These are phyloP conservation scores for Drosophila macrospina DNA, from an alignment of 2,888 invertebrate species.

Conservation along the genomic window DNA sequence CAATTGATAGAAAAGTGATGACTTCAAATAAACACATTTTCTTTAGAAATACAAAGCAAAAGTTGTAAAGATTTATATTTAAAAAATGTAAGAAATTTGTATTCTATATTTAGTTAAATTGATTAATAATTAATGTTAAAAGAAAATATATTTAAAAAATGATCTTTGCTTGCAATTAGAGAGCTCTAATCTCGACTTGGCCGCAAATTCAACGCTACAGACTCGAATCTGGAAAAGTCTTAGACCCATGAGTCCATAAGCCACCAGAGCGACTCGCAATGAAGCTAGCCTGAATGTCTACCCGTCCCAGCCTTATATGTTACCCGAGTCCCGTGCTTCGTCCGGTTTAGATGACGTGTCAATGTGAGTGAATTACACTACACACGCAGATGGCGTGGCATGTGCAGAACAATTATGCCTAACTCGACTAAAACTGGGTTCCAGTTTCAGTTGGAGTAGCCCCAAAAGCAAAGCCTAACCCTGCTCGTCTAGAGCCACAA, in stretches of 20 bases:
- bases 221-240: too few relatives aligned
- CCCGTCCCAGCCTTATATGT: not conserved
- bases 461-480: slow-evolving; percentile 10
- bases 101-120: too few relatives aligned
- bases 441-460: slow-evolving; percentile 3
- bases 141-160: too few relatives aligned
- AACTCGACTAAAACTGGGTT: slow-evolving; percentile 1
- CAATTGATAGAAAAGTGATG: too few relatives aligned
- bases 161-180: too few relatives aligned
- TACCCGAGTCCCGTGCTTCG: not conserved
- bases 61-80: too few relatives aligned
- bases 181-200: not conserved
- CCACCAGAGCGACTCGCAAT: not conserved
- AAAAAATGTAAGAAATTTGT: too few relatives aligned
- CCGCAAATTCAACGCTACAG: not conserved
- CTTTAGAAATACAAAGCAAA: too few relatives aligned
- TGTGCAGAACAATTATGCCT: slow-evolving; percentile 40
- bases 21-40: too few relatives aligned
- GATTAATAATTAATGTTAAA: too few relatives aligned
- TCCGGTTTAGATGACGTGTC: slow-evolving; percentile 49
- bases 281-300: not conserved
- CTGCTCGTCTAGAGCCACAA: slow-evolving; percentile 14
- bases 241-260: not conserved
- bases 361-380: slow-evolving; percentile 59
- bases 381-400: slow-evolving; percentile 20